These are phyloP conservation scores for Trichopoda pennipes DNA, from an alignment of 2,888 invertebrate species.

Conservation along the genomic window DNA sequence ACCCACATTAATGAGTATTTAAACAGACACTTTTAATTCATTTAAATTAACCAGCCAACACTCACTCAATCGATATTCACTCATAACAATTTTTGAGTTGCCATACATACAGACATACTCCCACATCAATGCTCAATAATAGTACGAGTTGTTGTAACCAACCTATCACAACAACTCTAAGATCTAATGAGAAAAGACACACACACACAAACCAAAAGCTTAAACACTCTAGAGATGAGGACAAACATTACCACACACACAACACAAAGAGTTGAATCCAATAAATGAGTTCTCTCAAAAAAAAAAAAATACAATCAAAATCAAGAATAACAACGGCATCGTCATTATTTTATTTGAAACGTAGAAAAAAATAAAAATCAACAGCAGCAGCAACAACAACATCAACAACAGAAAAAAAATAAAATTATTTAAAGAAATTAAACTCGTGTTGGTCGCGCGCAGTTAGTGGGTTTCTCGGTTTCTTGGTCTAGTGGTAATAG, in stretches of 20 bases:
- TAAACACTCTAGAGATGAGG: conserved; percentile 32
- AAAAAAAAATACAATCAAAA: conserved; percentile 16
- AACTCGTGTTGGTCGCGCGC: conserved; percentile 66
- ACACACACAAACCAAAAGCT: neutral
- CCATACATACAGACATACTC: conserved; percentile 23
- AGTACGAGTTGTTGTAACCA: conserved; percentile 26
- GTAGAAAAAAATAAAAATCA: conserved; percentile 34
- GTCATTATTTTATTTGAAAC: conserved; percentile 16
- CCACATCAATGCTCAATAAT: conserved; percentile 37
- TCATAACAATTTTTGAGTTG: neutral
- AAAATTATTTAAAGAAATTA: conserved; percentile 22
- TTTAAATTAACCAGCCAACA: conserved; percentile 7
- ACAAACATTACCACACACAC: conserved; percentile 9
- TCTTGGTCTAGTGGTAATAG: conserved; percentile 73
- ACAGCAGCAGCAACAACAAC: conserved; percentile 6
- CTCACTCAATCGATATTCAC: conserved; percentile 16
- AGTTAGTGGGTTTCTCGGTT: conserved; percentile 78
- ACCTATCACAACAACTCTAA: conserved; percentile 55
- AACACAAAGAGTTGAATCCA: conserved; percentile 16
- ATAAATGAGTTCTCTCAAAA: neutral
- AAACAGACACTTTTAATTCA: conserved; percentile 15
- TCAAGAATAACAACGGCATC: conserved; percentile 17
- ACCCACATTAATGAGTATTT: neutral
- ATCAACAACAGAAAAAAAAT: neutral
- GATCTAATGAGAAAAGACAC: conserved; percentile 19